Base-by-base conservation (phyloP, 53 echinoderm and acorn worm genomes). In the Temnopleurus reevesii region DNA sequence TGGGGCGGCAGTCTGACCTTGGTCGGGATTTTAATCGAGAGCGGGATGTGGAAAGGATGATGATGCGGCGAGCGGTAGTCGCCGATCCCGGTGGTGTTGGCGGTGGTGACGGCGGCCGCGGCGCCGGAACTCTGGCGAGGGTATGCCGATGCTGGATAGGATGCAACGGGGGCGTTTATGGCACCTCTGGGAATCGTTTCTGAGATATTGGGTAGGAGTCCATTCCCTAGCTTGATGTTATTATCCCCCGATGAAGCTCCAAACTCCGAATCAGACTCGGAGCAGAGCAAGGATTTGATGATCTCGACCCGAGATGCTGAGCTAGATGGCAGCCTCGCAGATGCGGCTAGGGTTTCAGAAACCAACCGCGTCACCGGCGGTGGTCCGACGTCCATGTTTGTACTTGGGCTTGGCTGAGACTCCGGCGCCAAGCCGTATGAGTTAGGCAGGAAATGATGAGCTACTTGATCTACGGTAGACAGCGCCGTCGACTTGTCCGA, bases 311-410 rank as follows among this genome's bases (percentile, higher is more conserved):
- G 54, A 21, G 60, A 26, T n/a, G 61, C 26, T 12, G 59, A 36
- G 85, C 24, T 36, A 0, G 85, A 2, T 2, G 49, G 44, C 21
- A 59, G 41, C 59, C 35, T 45, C 46, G 44, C 44, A 0, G 85
- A 44, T 9, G 85, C 44, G 31, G 58, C 35, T 3, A 85, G 45
- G 18, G 59, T 60, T 12, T 85, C 59, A 4, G 85, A 45, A 1
- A 85, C 46, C 8, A 85, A n/a, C 23, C 85, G 45, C 4, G 85
- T 85, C 2, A 85, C 85, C 23, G 85, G 85, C 2, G 85, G 85
- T 12, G 85, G 85, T 23, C 36, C 85, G 36, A 23, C 27, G 8
- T 56, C 13, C 57, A 56, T 56, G 5, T 2, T 71, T 36, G 26
- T 71, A 8, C 8, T 43, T 38, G 18, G 17, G 2, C 19, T 5